Base-by-base conservation (phyloP, 2,888 invertebrate genomes). In the Drosophila yooni region DNA sequence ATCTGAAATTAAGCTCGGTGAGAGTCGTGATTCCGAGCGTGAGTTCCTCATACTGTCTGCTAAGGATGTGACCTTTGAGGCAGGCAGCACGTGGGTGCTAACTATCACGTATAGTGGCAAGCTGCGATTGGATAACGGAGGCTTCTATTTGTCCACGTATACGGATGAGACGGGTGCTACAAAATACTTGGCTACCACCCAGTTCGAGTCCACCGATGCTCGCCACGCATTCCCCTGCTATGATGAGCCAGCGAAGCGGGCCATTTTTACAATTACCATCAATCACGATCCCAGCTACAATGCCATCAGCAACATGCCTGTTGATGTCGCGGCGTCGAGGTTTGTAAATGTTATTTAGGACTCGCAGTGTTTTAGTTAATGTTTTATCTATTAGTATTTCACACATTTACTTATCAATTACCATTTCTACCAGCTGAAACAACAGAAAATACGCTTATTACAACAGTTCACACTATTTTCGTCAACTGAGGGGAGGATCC, bases 181-280 rank as follows among this genome's bases (percentile, higher is more conserved):
- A 34, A 92, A 92, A 53, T 91, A 88, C 33, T 91, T 96, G n/a
- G 95, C 95, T 3, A 94, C 95, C 1, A 96, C 96, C 0, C 96
- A 96, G 72, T 95, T 96, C 61, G 95, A 96, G 90, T 94, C 95
- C 0, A 95, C 95, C 0, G 94, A 94, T 67, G 95, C 96, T 0
- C 94, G 96, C 1, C 94, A 94, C 52, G 96, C 95, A 0, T 96
- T 97, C 91, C 97, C 97, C 0, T 97, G 97, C 87, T 96, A 95
- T 86, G 97, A 97, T 82, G 95, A 92, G 62, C 93, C 93, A 0
- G 88, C 95, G 10, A 95, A 96, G 93, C 97, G 98, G 85, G 97
- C 98, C 0, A 95, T 78, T 0, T 92, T 93, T 58, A 81, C 81
- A 15, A 91, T 93, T 8, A 84, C 87, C 48, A 88, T 93, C 3